A percentile compares a stretch with the other conserved stretches of the same genome.
Evolutionary conservation across 2,888 invertebrate genomes (phyloP).

Genomic region (Penaeus monodon): DNA sequence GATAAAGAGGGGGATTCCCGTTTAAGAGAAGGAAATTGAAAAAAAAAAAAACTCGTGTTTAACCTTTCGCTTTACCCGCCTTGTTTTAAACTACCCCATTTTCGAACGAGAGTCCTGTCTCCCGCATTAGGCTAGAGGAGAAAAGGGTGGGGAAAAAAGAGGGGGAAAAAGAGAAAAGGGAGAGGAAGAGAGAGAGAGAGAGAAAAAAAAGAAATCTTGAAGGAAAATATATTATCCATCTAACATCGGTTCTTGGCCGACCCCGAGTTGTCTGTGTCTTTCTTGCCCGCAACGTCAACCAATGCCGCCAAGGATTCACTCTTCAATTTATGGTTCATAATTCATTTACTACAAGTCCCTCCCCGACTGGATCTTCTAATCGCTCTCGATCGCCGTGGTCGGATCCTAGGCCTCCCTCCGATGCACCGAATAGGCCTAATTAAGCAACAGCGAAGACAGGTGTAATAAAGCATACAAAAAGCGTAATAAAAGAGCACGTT

Average conservation of each 20-base stretch:
- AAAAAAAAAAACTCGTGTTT: too few relatives aligned
- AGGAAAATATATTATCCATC: constrained; percentile 19
- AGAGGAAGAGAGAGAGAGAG: background rate
- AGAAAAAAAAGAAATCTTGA: constrained; percentile 2
- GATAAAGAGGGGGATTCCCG: too few relatives aligned
- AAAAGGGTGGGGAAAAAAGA: background rate
- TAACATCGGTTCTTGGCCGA: constrained; percentile 25
- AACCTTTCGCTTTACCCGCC: too few relatives aligned
- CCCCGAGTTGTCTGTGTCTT: constrained; percentile 20
- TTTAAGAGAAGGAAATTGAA: too few relatives aligned
- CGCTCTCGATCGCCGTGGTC: background rate
- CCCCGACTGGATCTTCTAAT: too few relatives aligned
- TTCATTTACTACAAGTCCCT: background rate
- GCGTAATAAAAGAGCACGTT: constrained; percentile 16
- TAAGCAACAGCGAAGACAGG: background rate
- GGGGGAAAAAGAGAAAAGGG: too few relatives aligned
- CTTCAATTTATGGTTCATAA: background rate
- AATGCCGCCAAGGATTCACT: constrained; percentile 27
- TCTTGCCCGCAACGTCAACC: constrained; percentile 1
- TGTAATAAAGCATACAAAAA: constrained; percentile 15
- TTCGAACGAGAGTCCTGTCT: too few relatives aligned
- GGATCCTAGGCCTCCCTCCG: background rate
- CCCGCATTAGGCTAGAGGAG: background rate
- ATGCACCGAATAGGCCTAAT: background rate
- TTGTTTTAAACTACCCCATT: too few relatives aligned